Base-by-base conservation (phyloP, 2,113 vertebrate genomes). In the Eudyptes chrysolophus region DNA sequence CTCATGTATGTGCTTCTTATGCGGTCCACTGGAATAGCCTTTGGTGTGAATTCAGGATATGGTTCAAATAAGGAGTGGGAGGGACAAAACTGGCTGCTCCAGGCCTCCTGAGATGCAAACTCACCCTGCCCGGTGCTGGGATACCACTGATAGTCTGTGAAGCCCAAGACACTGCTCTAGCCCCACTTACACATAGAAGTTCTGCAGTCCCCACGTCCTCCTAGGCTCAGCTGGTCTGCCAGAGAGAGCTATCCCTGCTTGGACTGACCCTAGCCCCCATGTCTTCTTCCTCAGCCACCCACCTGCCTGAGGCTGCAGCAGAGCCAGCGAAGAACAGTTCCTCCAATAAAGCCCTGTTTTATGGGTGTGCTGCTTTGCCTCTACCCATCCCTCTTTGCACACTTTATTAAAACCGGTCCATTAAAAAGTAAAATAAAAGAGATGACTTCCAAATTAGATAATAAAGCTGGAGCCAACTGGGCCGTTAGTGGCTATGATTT, bases 351-450 rank as follows among this genome's bases (percentile, higher is more conserved):
- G 3, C 5, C 7, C 22, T 32, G 6, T 22, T 96, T 93, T 87
- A 90, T 46, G 64, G 20, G 38, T n/a, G 27, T 20, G 21, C 8
- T 13, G 26, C 69, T 93, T 84, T 89, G 30, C 36, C 22, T 84
- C 46, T 44, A 58, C 42, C 34, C 1, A 0, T 42, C 18, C 44
- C 14, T 55, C 74, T 92, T 69, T 55, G 62, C 58, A 52, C 18
- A 36, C 54, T 83, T 64, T 46, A 71, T 89, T 84, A 90, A 90
- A 94, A 86, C 30, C 0, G 0, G 26, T 18, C 44, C 64, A 74
- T 94, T 92, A 92, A 94, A 89, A 84, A 78, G 32, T 51, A 86
- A 95, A 95, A 90, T 84, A 70, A 87, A 97, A 95, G 78, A 66
- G 36, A 90, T 57, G 1, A 72, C n/a, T 81, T 92, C 51, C 80